Conservation (phyloP, 2,797 vertebrate species). For the Distichodus sexfasciatus region DNA sequence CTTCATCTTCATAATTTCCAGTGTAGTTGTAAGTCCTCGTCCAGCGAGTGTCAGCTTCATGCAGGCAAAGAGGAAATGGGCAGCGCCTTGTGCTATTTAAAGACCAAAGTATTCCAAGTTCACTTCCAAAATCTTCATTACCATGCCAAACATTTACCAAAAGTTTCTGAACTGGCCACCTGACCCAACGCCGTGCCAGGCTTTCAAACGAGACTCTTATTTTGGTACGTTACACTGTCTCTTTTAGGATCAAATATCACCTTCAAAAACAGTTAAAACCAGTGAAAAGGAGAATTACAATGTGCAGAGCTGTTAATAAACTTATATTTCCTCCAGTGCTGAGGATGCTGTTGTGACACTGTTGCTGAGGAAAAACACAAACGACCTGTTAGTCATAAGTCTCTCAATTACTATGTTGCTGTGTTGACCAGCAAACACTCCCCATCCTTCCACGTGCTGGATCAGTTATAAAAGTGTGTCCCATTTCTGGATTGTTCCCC, state of each 20-base stretch:
- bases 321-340: constrained; percentile 24
- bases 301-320: constrained; percentile 26
- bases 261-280: constrained; percentile 10
- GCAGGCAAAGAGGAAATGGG: constrained; percentile 59
- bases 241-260: background rate
- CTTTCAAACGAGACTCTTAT: constrained; percentile 62
- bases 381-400: constrained; percentile 26
- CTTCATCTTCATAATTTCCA: constrained; percentile 75
- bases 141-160: constrained; percentile 69
- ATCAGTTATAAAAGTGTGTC: background rate
- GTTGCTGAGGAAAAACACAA: constrained; percentile 34
- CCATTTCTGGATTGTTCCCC: background rate
- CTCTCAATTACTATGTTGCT: constrained; percentile 1
- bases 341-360: constrained; percentile 13
- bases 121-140: constrained; percentile 59
- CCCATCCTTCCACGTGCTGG: constrained; percentile 23
- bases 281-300: constrained; percentile 3
- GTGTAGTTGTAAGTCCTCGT: constrained; percentile 74
- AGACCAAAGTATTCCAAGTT: constrained; percentile 70
- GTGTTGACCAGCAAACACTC: constrained; percentile 24
- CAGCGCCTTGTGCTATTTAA: constrained; percentile 69
- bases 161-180: constrained; percentile 63
- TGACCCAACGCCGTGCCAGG: constrained; percentile 63
- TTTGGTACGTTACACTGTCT: constrained; percentile 25
- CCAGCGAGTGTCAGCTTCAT: constrained; percentile 65